phyloP scores from a whole-genome alignment of 1,140 invertebrate genomes.

The Drosophila nannoptera region DNA sequence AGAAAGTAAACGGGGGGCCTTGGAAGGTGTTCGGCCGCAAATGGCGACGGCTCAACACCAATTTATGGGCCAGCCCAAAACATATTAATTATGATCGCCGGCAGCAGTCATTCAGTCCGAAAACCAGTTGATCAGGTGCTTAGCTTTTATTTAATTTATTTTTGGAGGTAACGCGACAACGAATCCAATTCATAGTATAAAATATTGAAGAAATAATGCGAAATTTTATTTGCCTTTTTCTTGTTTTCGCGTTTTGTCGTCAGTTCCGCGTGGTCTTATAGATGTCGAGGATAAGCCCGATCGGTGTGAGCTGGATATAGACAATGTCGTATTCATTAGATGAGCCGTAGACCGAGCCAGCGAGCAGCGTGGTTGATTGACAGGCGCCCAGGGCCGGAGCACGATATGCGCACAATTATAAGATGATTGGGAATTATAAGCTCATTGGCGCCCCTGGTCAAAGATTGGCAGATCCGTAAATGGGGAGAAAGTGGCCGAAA shows the following conservation, averaged over 20 bases:
- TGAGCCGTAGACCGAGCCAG: not conserved
- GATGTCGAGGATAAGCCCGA: slow-evolving; percentile 24
- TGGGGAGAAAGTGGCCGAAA: slow-evolving; percentile 40
- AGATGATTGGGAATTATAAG: slow-evolving; percentile 44
- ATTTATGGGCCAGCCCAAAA: slow-evolving; percentile 35
- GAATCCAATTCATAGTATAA: slow-evolving; percentile 16
- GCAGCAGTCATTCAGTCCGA: slow-evolving; percentile 18
- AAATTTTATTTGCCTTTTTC: not conserved
- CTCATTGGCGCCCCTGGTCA: slow-evolving; percentile 7
- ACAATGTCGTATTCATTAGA: slow-evolving; percentile 32
- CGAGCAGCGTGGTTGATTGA: slow-evolving; percentile 20
- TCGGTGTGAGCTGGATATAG: slow-evolving; percentile 9
- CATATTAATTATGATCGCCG: slow-evolving; percentile 42
- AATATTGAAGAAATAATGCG: slow-evolving; percentile 33
- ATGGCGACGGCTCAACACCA: slow-evolving; percentile 34
- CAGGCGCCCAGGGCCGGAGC: slow-evolving; percentile 22
- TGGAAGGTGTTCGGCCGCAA: slow-evolving; percentile 10
- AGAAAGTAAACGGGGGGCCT: slow-evolving; percentile 37
- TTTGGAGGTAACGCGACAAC: slow-evolving; percentile 11
- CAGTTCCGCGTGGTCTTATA: slow-evolving; percentile 29
- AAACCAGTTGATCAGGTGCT: slow-evolving; percentile 37
- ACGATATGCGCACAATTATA: slow-evolving; percentile 41
- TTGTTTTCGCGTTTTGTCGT: slow-evolving; percentile 4
- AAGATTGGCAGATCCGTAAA: slow-evolving; percentile 32
- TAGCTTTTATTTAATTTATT: not conserved